A percentile compares a stretch with the other conserved stretches of the same genome.
Evolutionary conservation across 2,888 invertebrate genomes (phyloP).

Genomic region (Athalia circularis): DNA sequence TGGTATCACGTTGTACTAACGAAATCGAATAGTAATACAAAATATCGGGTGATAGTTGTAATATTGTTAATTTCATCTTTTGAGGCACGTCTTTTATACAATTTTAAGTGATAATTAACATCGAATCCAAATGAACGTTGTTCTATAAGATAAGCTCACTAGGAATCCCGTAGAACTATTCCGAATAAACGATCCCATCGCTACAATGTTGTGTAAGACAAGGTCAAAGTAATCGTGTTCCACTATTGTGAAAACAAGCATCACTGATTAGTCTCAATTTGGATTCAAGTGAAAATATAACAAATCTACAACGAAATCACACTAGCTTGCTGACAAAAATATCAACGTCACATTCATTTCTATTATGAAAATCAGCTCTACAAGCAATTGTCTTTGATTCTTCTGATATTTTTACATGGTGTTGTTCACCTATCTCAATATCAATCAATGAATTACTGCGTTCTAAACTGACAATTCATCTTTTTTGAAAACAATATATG

Average conservation of each 20-base stretch:
- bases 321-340: slow-evolving; percentile 30
- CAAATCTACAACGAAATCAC: slow-evolving; percentile 51
- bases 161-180: neutral
- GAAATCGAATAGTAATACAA: slow-evolving; percentile 36
- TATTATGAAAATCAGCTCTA: slow-evolving; percentile 6
- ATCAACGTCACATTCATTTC: slow-evolving; percentile 52
- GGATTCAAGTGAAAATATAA: slow-evolving; percentile 54
- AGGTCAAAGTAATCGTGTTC: neutral
- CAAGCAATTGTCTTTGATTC: slow-evolving; percentile 1
- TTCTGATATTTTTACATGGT: neutral
- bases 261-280: neutral
- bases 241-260: slow-evolving; percentile 8
- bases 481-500: slow-evolving; percentile 1
- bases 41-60: slow-evolving; percentile 27
- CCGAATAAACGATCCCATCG: neutral
- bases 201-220: neutral
- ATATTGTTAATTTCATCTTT: slow-evolving; percentile 32
- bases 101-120: slow-evolving; percentile 16
- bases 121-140: neutral
- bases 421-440: no score
- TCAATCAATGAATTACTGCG: neutral
- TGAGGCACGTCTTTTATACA: slow-evolving; percentile 39
- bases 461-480: slow-evolving; percentile 3
- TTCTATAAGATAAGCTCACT: neutral
- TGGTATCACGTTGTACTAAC: slow-evolving; percentile 36